These are phyloP conservation scores for Dicrostonyx torquatus DNA, from an alignment of 2,797 vertebrate genomes.

Conservation along the genomic window DNA sequence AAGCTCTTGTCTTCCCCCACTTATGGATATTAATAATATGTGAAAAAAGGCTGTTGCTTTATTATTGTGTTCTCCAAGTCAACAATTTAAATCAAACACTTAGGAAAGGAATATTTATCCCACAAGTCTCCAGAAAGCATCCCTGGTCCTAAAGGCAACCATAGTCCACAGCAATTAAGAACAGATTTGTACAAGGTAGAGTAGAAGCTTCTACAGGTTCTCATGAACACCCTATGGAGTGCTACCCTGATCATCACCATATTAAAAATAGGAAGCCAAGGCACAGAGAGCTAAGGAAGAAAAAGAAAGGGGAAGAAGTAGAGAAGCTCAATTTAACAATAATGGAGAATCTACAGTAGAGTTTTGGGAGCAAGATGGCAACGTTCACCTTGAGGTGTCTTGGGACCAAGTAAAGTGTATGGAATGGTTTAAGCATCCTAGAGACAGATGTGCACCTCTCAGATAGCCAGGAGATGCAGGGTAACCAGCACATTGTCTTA, in stretches of 20 bases:
- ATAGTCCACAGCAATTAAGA: neutral
- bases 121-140: conserved; percentile 2
- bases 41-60: conserved; percentile 76
- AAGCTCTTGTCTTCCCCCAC: conserved; percentile 74
- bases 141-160: conserved; percentile 72
- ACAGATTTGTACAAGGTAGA: neutral
- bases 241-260: rapidly evolving
- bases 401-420: neutral
- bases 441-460: neutral
- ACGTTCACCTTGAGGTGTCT: rapidly evolving
- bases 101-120: conserved; percentile 75
- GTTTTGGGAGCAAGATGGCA: neutral
- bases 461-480: neutral
- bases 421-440: neutral
- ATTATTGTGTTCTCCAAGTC: conserved; percentile 79
- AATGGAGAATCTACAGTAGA: neutral
- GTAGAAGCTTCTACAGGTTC: neutral
- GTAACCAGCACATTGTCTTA: no score
- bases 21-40: conserved; percentile 85
- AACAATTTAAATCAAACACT: conserved; percentile 79
- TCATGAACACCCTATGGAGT: neutral
- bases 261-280: neutral
- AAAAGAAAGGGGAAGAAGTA: neutral
- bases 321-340: neutral
- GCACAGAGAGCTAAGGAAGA: neutral